These are phyloP conservation scores for Cyrtodaria siliqua DNA, from an alignment of 2,888 invertebrate genomes.

Conservation along the genomic window DNA sequence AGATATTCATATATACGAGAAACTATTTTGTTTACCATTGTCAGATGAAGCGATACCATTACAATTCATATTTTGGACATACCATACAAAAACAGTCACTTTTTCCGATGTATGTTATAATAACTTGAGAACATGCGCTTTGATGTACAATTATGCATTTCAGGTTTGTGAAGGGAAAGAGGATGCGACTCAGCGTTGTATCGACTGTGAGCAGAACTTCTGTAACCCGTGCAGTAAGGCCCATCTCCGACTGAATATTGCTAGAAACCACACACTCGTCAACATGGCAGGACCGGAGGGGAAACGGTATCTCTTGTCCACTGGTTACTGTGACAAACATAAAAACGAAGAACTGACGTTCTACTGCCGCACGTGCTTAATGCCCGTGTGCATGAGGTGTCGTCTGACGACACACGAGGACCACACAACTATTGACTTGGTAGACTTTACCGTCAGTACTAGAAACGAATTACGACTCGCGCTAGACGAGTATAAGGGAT, in stretches of 20 bases:
- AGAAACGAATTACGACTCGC: constrained; percentile 42
- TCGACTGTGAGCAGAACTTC: constrained; percentile 69
- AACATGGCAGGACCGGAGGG: constrained; percentile 48
- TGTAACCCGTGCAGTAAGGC: constrained; percentile 60
- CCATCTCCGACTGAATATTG: constrained; percentile 61
- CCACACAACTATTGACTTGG: constrained; percentile 61
- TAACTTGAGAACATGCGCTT: not conserved
- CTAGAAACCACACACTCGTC: constrained; percentile 54
- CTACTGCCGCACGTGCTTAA: constrained; percentile 58
- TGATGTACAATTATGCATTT: not conserved
- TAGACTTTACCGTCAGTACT: constrained; percentile 43
- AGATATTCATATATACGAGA: too few species aligned
- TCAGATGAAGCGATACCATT: too few species aligned
- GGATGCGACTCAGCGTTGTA: constrained; percentile 59
- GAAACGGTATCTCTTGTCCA: constrained; percentile 51
- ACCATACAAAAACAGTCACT: not conserved
- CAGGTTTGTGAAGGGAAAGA: constrained; percentile 61
- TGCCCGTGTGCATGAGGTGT: constrained; percentile 59
- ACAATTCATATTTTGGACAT: too few species aligned
- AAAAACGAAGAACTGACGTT: constrained; percentile 57
- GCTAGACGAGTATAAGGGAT: constrained; percentile 51
- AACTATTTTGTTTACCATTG: too few species aligned
- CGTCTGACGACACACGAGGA: constrained; percentile 61
- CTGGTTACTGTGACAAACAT: constrained; percentile 66
- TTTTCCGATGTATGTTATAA: too few species aligned